Evolutionary conservation across 1,140 invertebrate species (phyloP), one percentile per base, ranked within the genome.

Genomic region (Pachypeltis micranthus): DNA sequence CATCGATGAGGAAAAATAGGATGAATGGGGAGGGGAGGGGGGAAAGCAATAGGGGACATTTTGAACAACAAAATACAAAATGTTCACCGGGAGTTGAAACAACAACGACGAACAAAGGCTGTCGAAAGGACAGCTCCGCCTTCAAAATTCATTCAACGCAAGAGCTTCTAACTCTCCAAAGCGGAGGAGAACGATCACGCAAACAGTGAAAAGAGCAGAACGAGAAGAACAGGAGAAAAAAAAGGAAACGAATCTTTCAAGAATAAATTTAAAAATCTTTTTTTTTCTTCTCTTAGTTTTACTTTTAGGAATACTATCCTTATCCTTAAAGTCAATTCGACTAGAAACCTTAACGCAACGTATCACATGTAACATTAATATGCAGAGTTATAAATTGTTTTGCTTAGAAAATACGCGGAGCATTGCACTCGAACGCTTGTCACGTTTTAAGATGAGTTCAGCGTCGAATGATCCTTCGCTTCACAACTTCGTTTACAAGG

Each of bases 311-410:
- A 51, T 51, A 21, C 47, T 51, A 51, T 16, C 21, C 47, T 51
- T 14, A 51, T n/a, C 47, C 47, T 21, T 51, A 51, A 21, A 21
- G 47, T 51, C 47, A 51, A 51, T 51, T 51, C 47, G 47, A 51
- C 47, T 51, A 51, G 47, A 51, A 51, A 51, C 47, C 47, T 51
- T 51, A 51, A 51, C 47, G 47, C 12, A 51, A 51, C 23, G 7
- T 51, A 51, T 51, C 47, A 51, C 47, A 51, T 51, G 21, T 10
- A 51, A 51, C 23, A 51, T 4, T 21, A 51, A 21, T 51, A 51
- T n/a, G n/a, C n/a, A n/a, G n/a, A n/a, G n/a, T n/a, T n/a, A n/a
- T n/a, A n/a, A n/a, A n/a, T n/a, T n/a, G n/a, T n/a, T n/a, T n/a
- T n/a, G n/a, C n/a, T n/a, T n/a, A n/a, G n/a, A n/a, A n/a, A n/a